phyloP scores from a whole-genome alignment of 2,888 invertebrate species.

The Hydraecia micacea region DNA sequence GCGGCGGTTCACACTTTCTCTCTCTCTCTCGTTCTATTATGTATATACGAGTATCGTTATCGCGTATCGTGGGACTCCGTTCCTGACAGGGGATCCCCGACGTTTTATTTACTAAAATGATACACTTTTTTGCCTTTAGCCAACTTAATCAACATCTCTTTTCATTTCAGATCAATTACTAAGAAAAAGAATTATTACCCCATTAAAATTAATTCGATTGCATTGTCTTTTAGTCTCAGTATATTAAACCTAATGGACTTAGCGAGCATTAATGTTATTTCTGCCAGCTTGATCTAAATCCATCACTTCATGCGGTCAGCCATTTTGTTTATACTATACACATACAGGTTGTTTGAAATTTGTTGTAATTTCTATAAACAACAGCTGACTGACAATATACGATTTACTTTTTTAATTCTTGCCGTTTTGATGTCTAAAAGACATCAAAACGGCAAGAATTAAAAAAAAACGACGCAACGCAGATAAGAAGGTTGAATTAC shows the following conservation, averaged over 20 bases:
- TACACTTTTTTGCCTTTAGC: not conserved
- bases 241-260: slow-evolving; percentile 49
- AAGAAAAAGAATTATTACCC: slow-evolving; percentile 14
- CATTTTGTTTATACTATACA: slow-evolving; percentile 26
- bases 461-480: no score
- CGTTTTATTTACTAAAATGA: not conserved
- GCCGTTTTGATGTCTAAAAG: no score
- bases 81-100: no score
- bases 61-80: no score
- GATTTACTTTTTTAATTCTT: no score
- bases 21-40: no score
- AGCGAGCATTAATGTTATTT: slow-evolving; percentile 43
- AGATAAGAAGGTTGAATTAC: no score
- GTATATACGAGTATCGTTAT: no score
- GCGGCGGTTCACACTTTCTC: no score
- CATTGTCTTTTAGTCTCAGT: slow-evolving; percentile 25
- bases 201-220: slow-evolving; percentile 45
- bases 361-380: no score
- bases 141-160: slow-evolving; percentile 2
- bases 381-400: no score
- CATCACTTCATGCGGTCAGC: slow-evolving; percentile 40
- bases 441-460: no score
- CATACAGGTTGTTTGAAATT: slow-evolving; percentile 3
- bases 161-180: slow-evolving; percentile 10
- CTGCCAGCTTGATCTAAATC: slow-evolving; percentile 36